phyloP scores from a whole-genome alignment of 2,888 invertebrate genomes.

The Acrobasis suavella region DNA sequence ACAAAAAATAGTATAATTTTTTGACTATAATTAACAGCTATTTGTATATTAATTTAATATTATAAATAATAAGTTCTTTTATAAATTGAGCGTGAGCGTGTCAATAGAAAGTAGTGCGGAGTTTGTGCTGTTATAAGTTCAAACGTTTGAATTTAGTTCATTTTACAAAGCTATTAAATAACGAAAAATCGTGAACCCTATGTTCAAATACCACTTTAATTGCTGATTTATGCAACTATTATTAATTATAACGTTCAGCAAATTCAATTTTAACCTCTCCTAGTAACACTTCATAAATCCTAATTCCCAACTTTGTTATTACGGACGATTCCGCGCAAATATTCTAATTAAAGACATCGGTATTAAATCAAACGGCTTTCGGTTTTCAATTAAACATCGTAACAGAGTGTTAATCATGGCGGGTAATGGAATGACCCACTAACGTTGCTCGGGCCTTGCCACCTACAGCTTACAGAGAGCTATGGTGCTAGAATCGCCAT shows the following conservation, averaged over 20 bases:
- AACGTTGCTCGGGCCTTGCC: constrained; percentile 16
- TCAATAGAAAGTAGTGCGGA: too few relatives aligned
- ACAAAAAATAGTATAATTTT: too few relatives aligned
- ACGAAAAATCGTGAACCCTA: too few relatives aligned
- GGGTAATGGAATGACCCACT: constrained; percentile 50
- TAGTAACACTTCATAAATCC: constrained; percentile 12
- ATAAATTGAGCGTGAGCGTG: too few relatives aligned
- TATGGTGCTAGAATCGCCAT: constrained; percentile 4
- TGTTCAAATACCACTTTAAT: not conserved
- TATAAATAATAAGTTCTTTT: too few relatives aligned
- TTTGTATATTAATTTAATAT: too few relatives aligned
- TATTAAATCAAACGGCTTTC: constrained; percentile 49
- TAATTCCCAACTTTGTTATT: constrained; percentile 17
- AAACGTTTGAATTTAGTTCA: too few relatives aligned
- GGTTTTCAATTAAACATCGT: constrained; percentile 65
- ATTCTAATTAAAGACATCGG: constrained; percentile 34
- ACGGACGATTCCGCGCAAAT: constrained; percentile 30
- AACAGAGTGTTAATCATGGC: constrained; percentile 57
- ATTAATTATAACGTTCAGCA: constrained; percentile 10
- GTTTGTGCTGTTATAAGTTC: too few relatives aligned
- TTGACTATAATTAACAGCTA: too few relatives aligned
- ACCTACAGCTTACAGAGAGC: constrained; percentile 20
- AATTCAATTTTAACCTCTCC: constrained; percentile 6
- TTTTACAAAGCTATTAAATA: too few relatives aligned
- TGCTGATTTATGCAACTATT: not conserved